Evolutionary conservation across 2,888 invertebrate species (phyloP), one percentile per base, ranked within the genome.

Genomic region (Erebia aethiops): DNA sequence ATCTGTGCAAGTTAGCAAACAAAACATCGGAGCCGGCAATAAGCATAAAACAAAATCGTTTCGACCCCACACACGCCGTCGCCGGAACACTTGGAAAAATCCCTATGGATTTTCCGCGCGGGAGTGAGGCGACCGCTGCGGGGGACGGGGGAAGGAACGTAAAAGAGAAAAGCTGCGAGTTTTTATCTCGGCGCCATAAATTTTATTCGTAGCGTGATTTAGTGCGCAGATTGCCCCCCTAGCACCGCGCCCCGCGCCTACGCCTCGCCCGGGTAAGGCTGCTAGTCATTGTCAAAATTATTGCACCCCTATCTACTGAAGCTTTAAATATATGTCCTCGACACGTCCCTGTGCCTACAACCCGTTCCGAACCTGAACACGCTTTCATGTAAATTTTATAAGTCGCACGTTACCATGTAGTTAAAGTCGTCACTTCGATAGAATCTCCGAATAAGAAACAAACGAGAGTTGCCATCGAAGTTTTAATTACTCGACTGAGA

Each of bases 151-250:
- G 88, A 91, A 92, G 90, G 91, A 92, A 92, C 92, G 92, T 93
- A 93, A 93, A 94, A 94, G 94, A 94, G 94, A 94, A 94, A 94
- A 94, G 94, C 94, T 94, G 93, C 94, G 94, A 94, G 94, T 94
- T 94, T 94, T 94, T 94, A 94, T 94, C 94, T 94, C 93, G 93
- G 92, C 92, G 91, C 94, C 94, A 94, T 94, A 94, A 94, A 94
- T 94, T 94, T 94, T 94, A 94, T 94, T 94, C 94, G 94, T 91
- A 94, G 92, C 94, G 94, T 94, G 94, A 94, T 94, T 94, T 94
- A 94, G 93, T 93, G 94, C 93, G 89, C 92, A 94, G 94, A 94
- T 94, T 93, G 92, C 92, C 92, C 91, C 91, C 84, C 85, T 77
- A 84, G 75, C 86, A 84, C 87, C 90, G 86, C 89, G 75, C 84